A percentile compares a stretch with the other conserved stretches of the same genome.
These are phyloP conservation scores for Chrysodeixis includens DNA, from an alignment of 2,888 invertebrate species.

Conservation along the genomic window DNA sequence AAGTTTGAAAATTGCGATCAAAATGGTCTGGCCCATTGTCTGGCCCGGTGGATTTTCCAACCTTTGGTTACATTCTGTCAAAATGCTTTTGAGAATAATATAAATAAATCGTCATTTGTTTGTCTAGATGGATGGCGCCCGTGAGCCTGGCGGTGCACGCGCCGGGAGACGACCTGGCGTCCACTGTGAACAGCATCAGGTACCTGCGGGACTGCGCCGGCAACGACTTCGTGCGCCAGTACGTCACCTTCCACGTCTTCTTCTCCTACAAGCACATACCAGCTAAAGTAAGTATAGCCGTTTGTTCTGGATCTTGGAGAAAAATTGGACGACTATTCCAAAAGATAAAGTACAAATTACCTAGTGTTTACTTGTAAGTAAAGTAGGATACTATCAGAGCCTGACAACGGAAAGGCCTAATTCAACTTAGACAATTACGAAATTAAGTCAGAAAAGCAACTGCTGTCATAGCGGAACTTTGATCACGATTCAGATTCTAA, in stretches of 20 bases:
- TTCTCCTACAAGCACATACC: conserved; percentile 96
- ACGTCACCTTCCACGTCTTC: conserved; percentile 96
- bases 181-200: conserved; percentile 94
- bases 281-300: conserved; percentile 73
- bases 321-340: too few relatives aligned
- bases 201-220: conserved; percentile 94
- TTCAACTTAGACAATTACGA: background rate
- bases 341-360: too few relatives aligned
- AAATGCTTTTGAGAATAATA: background rate
- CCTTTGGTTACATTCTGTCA: too few relatives aligned
- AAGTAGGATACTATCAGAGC: background rate
- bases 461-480: conserved; percentile 18
- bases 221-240: conserved; percentile 92
- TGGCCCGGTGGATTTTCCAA: too few relatives aligned
- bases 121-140: conserved; percentile 94
- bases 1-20: too few relatives aligned
- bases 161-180: conserved; percentile 94
- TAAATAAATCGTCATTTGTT: background rate
- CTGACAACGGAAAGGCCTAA: background rate
- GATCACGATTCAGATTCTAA: conserved; percentile 30
- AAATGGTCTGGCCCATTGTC: too few relatives aligned
- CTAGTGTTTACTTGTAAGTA: too few relatives aligned
- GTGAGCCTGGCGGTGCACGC: conserved; percentile 96
- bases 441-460: conserved; percentile 11
- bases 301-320: background rate